Evolutionary conservation across 2,113 vertebrate species (phyloP).

Genomic region (Mohoua ochrocephala): DNA sequence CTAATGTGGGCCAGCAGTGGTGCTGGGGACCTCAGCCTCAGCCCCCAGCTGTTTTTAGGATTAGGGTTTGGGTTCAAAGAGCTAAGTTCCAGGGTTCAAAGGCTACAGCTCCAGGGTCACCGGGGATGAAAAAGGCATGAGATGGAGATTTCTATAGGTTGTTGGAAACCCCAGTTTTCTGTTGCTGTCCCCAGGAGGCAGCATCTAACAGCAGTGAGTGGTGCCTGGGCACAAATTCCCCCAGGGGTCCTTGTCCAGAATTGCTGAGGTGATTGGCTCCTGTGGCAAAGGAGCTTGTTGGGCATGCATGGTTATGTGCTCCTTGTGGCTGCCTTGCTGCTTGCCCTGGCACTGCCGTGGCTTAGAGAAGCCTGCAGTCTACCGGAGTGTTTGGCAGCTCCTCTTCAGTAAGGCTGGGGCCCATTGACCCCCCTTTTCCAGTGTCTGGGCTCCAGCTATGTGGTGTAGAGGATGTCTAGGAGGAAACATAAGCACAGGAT

Average conservation of each 20-base stretch:
- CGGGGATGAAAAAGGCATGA: neutral
- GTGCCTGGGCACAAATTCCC: neutral
- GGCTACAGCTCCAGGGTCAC: neutral
- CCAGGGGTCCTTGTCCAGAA: neutral
- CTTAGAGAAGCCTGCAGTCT: neutral
- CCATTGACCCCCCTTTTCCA: neutral
- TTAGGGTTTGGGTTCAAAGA: neutral
- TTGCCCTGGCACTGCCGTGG: neutral
- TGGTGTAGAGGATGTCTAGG: neutral
- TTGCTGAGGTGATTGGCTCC: fast-evolving
- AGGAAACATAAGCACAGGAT: neutral
- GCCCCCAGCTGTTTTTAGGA: neutral
- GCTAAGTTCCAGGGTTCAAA: neutral
- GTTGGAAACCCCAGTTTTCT: neutral
- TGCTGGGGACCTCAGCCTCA: neutral
- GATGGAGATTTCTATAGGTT: neutral
- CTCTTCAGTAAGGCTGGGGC: neutral
- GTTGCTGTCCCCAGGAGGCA: neutral
- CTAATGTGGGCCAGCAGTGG: fast-evolving
- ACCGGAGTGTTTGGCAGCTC: neutral
- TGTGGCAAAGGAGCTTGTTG: neutral
- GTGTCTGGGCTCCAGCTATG: neutral
- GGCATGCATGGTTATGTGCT: fast-evolving
- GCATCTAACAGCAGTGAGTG: neutral
- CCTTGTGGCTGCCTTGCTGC: neutral